Conservation (phyloP, 2,888 invertebrate genomes). For the Mamestra brassicae region DNA sequence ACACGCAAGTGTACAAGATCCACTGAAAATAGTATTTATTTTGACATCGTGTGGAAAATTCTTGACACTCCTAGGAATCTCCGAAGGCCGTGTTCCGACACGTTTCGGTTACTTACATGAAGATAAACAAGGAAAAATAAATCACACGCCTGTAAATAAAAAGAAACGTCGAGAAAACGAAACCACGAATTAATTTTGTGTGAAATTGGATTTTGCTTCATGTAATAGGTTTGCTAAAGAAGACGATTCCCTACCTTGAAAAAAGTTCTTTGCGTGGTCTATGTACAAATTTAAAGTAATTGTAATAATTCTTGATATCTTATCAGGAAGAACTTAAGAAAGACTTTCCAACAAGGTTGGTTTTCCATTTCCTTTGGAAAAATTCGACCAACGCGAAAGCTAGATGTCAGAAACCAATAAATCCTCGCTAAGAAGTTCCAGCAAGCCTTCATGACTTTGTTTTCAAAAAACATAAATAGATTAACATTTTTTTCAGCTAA, state of each 20-base stretch:
- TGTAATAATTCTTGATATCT: too few relatives aligned
- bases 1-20: too few relatives aligned
- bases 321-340: too few relatives aligned
- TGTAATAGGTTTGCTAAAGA: background rate
- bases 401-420: too few relatives aligned
- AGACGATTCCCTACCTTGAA: background rate
- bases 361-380: too few relatives aligned
- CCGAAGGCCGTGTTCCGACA: constrained; percentile 14
- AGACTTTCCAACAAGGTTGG: too few relatives aligned
- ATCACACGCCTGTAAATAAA: constrained; percentile 24
- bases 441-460: too few relatives aligned
- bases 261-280: background rate
- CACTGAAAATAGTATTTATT: background rate
- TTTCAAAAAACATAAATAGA: too few relatives aligned
- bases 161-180: background rate
- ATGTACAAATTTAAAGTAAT: background rate
- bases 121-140: constrained; percentile 41
- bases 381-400: too few relatives aligned
- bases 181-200: constrained; percentile 24
- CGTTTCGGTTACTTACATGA: constrained; percentile 22
- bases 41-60: constrained; percentile 11
- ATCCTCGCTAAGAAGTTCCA: too few relatives aligned
- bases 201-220: constrained; percentile 24
- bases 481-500: too few relatives aligned
- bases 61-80: constrained; percentile 13